Evolutionary conservation across 1,140 invertebrate genomes (phyloP).

Genomic region (Polypedilum pembai): DNA sequence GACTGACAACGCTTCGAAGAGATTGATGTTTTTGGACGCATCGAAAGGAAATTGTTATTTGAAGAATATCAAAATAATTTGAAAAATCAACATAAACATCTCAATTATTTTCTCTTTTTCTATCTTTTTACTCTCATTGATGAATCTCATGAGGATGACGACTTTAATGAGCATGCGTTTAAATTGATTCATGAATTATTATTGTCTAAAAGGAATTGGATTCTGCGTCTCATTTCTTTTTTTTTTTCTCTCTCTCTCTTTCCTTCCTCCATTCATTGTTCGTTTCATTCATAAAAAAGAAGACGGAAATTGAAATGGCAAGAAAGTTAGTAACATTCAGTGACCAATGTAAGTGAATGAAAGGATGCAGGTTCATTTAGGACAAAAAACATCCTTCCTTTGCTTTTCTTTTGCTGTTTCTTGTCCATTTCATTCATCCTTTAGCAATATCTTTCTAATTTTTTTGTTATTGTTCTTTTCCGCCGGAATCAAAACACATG

Average conservation of each 20-base stretch:
- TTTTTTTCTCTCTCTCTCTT: neutral
- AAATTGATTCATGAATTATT: constrained; percentile 23
- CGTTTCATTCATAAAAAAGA: constrained; percentile 3
- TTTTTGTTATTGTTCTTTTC: neutral
- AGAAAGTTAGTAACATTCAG: neutral
- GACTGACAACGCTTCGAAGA: neutral
- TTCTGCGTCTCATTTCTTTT: too few relatives aligned
- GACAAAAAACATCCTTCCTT: neutral
- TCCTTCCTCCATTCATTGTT: neutral
- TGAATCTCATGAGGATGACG: neutral
- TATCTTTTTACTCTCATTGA: neutral
- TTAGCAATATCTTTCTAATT: neutral
- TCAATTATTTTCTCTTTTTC: neutral
- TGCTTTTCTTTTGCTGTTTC: neutral
- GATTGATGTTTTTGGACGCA: neutral
- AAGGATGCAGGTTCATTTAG: constrained; percentile 16
- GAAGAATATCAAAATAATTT: constrained; percentile 8
- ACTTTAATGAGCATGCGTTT: constrained; percentile 24
- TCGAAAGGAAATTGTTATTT: neutral
- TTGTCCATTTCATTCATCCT: neutral
- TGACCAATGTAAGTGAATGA: neutral
- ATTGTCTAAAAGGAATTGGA: neutral
- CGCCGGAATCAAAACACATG: constrained; percentile 10
- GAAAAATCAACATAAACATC: constrained; percentile 27
- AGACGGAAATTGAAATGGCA: constrained; percentile 16